Conservation (phyloP, 2,113 vertebrate species). For the Strix aluco region DNA sequence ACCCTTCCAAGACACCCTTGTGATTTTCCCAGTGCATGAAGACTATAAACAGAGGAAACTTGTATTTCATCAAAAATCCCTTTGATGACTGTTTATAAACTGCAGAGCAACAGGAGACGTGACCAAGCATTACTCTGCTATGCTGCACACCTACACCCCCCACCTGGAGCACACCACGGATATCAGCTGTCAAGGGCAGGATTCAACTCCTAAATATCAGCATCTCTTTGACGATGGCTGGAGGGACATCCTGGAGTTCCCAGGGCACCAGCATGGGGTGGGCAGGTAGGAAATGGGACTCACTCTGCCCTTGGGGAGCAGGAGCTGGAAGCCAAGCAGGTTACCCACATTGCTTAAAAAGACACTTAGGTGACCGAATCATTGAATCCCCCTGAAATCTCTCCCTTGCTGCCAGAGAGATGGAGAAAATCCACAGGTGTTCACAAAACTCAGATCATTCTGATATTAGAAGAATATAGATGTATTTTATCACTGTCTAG, state of each 20-base stretch:
- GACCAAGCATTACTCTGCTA: accelerated
- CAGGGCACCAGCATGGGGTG: not conserved
- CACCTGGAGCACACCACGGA: not conserved
- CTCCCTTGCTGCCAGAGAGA: not conserved
- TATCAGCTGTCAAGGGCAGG: not conserved
- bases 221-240: too few species aligned
- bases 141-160: not conserved
- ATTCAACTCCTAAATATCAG: accelerated
- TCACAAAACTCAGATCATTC: not conserved
- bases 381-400: not conserved
- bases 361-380: not conserved
- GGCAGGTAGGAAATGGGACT: not conserved
- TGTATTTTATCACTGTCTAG: not conserved
- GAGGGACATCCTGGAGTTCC: not conserved
- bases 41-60: not conserved
- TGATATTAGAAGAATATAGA: not conserved
- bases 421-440: not conserved
- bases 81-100: not conserved
- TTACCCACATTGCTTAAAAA: not conserved
- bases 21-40: not conserved
- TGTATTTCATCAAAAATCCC: not conserved
- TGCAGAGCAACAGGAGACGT: accelerated
- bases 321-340: not conserved
- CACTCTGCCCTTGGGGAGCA: too few species aligned
- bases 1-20: not conserved